Conservation (phyloP, 2,797 vertebrate genomes). For the Pipistrellus kuhlii region DNA sequence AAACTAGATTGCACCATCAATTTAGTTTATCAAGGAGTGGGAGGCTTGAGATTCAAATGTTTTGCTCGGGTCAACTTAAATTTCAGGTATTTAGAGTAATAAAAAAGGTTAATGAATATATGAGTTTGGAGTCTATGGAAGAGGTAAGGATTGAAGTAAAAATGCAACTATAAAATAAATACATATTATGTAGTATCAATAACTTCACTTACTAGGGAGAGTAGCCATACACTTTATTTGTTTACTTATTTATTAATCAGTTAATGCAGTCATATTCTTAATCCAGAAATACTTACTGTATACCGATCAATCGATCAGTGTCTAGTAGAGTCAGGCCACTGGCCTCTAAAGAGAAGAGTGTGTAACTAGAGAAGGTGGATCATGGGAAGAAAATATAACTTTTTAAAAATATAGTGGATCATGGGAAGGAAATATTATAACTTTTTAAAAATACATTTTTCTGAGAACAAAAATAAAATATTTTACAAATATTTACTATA, state of each 20-base stretch:
- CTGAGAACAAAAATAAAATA: constrained; percentile 26
- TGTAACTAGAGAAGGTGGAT: background rate
- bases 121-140: background rate
- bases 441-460: background rate
- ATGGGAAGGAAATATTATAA: background rate
- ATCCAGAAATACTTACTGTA: constrained; percentile 16
- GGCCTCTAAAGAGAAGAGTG: background rate
- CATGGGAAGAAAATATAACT: background rate
- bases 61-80: constrained; percentile 29
- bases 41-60: background rate
- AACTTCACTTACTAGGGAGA: constrained; percentile 25
- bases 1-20: constrained; percentile 1
- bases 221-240: background rate
- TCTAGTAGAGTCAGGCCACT: background rate
- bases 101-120: background rate
- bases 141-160: background rate
- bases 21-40: too few relatives aligned
- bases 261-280: background rate
- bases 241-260: constrained; percentile 20
- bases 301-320: background rate
- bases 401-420: background rate
- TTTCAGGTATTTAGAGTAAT: background rate
- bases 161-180: constrained; percentile 20
- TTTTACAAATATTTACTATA: background rate
- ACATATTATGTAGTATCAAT: background rate